phyloP scores from a whole-genome alignment of 2,888 invertebrate genomes.

The Amorpha juglandis region DNA sequence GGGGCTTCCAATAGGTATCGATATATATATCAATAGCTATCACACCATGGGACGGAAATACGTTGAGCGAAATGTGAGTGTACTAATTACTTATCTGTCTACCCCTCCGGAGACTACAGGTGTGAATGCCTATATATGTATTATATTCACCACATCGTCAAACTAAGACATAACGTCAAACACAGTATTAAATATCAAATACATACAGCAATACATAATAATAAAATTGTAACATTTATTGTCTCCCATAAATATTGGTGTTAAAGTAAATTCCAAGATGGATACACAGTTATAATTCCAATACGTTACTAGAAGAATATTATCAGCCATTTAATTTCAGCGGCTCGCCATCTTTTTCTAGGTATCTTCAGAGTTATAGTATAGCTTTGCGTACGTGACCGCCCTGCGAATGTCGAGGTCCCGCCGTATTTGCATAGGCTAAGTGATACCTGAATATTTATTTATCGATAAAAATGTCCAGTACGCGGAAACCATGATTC shows the following conservation, averaged over 20 bases:
- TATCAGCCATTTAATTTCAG: constrained; percentile 21
- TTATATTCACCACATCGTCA: too few relatives aligned
- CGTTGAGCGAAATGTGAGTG: too few relatives aligned
- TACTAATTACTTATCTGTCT: too few relatives aligned
- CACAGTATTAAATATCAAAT: neutral
- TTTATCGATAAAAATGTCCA: constrained; percentile 60
- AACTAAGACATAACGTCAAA: too few relatives aligned
- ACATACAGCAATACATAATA: neutral
- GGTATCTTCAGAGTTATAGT: constrained; percentile 35
- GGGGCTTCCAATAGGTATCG: too few relatives aligned
- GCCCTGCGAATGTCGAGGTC: constrained; percentile 45
- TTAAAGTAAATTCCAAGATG: constrained; percentile 9
- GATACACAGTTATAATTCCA: neutral
- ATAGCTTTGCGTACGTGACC: constrained; percentile 44
- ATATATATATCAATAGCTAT: too few relatives aligned
- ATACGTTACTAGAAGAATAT: neutral
- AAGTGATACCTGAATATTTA: constrained; percentile 74
- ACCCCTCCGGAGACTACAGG: too few relatives aligned
- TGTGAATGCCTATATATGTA: too few relatives aligned
- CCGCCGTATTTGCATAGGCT: constrained; percentile 66
- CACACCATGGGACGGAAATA: too few relatives aligned
- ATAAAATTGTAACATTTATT: neutral
- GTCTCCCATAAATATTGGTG: too few relatives aligned
- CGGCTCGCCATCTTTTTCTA: constrained; percentile 26
- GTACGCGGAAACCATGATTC: constrained; percentile 56